Percentiles rank a stretch among this genome's conserved stretches.
phyloP scores from a whole-genome alignment of 2,113 vertebrate genomes.

The Salvelinus fontinalis region DNA sequence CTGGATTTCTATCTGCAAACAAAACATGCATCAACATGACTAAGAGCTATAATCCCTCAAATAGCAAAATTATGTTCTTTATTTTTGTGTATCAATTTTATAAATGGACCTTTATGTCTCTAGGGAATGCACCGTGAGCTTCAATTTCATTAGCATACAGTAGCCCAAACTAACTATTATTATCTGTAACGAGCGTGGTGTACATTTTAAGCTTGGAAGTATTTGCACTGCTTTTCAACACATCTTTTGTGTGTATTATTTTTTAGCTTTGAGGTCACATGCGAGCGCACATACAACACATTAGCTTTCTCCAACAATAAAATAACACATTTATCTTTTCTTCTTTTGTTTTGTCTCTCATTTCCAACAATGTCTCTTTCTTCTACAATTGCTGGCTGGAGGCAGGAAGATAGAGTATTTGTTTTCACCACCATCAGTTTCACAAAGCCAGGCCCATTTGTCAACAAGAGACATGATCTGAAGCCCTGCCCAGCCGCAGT shows the following conservation, averaged over 20 bases:
- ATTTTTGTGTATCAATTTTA: background rate
- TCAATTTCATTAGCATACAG: background rate
- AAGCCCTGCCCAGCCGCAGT: conserved; percentile 39
- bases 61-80: background rate
- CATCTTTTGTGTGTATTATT: conserved; percentile 20
- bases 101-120: no score
- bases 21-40: background rate
- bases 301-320: conserved; percentile 20
- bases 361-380: conserved; percentile 62
- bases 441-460: conserved; percentile 63
- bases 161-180: background rate
- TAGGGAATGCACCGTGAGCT: background rate
- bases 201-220: background rate
- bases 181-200: background rate
- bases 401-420: conserved; percentile 57
- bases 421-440: conserved; percentile 57
- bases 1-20: background rate
- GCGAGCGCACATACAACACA: background rate
- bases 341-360: conserved; percentile 58
- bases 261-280: conserved; percentile 15
- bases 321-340: conserved; percentile 60
- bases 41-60: background rate
- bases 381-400: conserved; percentile 39
- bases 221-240: background rate
- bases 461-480: conserved; percentile 55